These are phyloP conservation scores for Lucilia sericata DNA, from an alignment of 1,140 invertebrate genomes.

Conservation along the genomic window DNA sequence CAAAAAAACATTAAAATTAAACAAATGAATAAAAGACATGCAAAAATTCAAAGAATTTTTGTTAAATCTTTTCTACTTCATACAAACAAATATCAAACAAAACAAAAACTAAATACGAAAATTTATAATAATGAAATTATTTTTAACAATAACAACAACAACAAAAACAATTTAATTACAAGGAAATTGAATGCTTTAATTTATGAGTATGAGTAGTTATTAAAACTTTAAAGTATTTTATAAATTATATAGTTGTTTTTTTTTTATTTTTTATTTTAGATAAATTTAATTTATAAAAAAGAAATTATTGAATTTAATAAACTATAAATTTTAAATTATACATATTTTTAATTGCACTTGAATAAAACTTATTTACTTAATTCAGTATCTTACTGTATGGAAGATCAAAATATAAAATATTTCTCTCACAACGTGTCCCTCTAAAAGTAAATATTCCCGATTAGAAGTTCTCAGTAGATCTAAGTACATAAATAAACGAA, in stretches of 20 bases:
- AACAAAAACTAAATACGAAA: not conserved
- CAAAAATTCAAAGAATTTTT: conserved; percentile 33
- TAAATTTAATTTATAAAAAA: conserved; percentile 4
- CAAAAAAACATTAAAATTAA: not conserved
- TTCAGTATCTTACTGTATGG: not conserved
- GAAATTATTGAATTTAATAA: not conserved
- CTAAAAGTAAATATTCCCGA: no score
- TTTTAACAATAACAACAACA: no score
- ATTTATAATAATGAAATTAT: not conserved
- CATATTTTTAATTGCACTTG: not conserved
- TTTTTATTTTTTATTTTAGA: conserved; percentile 23
- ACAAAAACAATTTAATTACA: conserved; percentile 16
- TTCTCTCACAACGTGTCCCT: no score
- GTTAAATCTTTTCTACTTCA: conserved; percentile 35
- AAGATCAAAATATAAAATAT: no score
- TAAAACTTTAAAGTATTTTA: conserved; percentile 12
- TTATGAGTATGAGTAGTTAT: not conserved
- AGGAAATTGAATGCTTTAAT: conserved; percentile 23
- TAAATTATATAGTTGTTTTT: not conserved
- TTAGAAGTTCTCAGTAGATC: no score
- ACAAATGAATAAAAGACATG: conserved; percentile 37
- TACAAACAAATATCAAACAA: not conserved
- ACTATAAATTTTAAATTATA: not conserved
- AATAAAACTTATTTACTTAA: not conserved
- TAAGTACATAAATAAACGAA: no score